Percentiles rank a stretch among this genome's conserved stretches.
Conservation (phyloP, 2,888 invertebrate genomes). For the Polia nebulosa region DNA sequence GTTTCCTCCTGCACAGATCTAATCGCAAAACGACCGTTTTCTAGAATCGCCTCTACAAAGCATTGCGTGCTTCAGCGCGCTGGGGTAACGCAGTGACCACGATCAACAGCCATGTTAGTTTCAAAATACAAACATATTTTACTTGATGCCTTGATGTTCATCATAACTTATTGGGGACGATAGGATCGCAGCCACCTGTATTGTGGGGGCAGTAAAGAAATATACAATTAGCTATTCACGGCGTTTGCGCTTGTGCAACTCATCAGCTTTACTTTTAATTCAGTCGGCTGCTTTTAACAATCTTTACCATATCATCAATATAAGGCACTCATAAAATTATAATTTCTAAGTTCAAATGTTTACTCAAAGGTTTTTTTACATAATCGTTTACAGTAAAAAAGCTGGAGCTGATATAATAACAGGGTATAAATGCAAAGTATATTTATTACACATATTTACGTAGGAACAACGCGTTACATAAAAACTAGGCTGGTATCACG, state of each 20-base stretch:
- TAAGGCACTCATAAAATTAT: slow-evolving; percentile 39
- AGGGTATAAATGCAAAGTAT: slow-evolving; percentile 56
- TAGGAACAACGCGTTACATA: slow-evolving; percentile 65
- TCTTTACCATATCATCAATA: slow-evolving; percentile 37
- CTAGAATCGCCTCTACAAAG: slow-evolving; percentile 90
- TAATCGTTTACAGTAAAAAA: slow-evolving; percentile 57
- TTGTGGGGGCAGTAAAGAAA: slow-evolving; percentile 17
- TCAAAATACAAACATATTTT: slow-evolving; percentile 63
- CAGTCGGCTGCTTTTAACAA: slow-evolving; percentile 41
- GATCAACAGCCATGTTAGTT: slow-evolving; percentile 65
- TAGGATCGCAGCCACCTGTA: slow-evolving; percentile 40
- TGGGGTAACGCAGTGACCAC: slow-evolving; percentile 67
- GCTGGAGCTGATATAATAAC: slow-evolving; percentile 56
- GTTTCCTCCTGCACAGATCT: slow-evolving; percentile 83
- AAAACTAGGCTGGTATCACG: slow-evolving; percentile 75
- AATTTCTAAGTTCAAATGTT: slow-evolving; percentile 53
- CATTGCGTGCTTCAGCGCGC: slow-evolving; percentile 85
- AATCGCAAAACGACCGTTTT: slow-evolving; percentile 91
- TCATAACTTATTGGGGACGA: slow-evolving; percentile 54
- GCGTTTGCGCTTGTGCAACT: slow-evolving; percentile 17
- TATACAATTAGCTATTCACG: slow-evolving; percentile 32
- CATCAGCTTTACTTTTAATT: slow-evolving; percentile 26
- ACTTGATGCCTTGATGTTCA: slow-evolving; percentile 59
- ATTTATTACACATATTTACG: slow-evolving; percentile 66
- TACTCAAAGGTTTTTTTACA: slow-evolving; percentile 51